Evolutionary conservation across 2,888 invertebrate species (phyloP).

Genomic region (Epistrophe grossulariae): DNA sequence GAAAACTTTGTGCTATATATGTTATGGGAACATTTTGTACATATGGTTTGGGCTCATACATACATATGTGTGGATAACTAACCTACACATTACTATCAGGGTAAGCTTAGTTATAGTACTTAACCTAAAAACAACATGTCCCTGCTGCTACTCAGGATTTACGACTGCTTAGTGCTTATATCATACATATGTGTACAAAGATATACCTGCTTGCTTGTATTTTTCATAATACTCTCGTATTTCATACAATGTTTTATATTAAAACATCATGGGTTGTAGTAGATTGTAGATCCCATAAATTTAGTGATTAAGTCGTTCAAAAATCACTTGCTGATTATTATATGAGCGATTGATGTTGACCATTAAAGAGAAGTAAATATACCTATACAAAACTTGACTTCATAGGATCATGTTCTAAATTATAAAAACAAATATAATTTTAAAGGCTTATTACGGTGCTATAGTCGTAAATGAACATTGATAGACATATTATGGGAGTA

Average conservation of each 20-base stretch:
- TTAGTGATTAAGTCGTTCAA: neutral
- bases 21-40: neutral
- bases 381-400: neutral
- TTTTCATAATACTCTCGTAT: neutral
- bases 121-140: constrained; percentile 61
- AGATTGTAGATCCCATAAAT: neutral
- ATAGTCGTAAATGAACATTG: no score
- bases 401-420: neutral
- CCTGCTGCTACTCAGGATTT: constrained; percentile 44
- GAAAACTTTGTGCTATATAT: neutral
- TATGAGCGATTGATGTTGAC: neutral
- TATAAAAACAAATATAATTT: no score
- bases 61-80: neutral
- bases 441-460: no score
- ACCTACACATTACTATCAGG: neutral
- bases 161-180: constrained; percentile 51
- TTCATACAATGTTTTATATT: neutral
- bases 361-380: neutral
- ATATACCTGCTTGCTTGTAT: neutral
- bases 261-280: neutral
- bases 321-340: neutral
- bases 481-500: no score
- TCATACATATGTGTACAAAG: neutral
- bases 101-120: constrained; percentile 28
- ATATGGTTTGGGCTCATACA: neutral